Base-by-base conservation (phyloP, 2,113 vertebrate genomes). In the Megaleporinus macrocephalus region DNA sequence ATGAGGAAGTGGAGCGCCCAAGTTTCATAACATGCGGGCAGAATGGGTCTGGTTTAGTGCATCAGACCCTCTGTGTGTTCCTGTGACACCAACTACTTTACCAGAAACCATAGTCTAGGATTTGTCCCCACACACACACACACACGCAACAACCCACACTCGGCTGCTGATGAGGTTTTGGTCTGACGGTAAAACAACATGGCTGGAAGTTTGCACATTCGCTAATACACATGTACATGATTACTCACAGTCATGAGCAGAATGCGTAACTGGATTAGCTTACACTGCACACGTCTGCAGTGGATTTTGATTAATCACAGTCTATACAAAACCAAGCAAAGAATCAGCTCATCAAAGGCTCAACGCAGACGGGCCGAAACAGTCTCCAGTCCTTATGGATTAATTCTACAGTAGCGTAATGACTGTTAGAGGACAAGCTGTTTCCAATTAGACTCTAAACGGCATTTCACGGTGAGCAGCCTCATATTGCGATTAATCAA, bases 91-190 rank as follows among this genome's bases (percentile, higher is more conserved):
- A 47, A 71, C 33, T 78, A 44, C 20, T 53, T 55, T 55, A 22
- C 0, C 7, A 51, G 5, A 55, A 79, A 55, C 26, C n/a, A n/a
- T n/a, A n/a, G 36, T 59, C 27, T 61, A 22, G 14, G 49, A 26
- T 53, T 15, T 51, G 13, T 30, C 13, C 14, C 26, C 57, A 20
- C 59, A 75, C 53, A 22, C n/a, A 61, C 41, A 71, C 55, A 80
- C 18, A 62, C 49, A 84, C 41, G 33, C 59, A 68, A 61, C n/a
- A 36, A 4, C 51, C 33, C 65, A 70, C 62, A 73, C 47, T 13
- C 10, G 15, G 26, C 16, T 27, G 47, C 27, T 26, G 18, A 55
- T 12, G 16, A 49, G 10, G 49, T 20, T 1, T 69, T 22, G 1
- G 29, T 65, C 27, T 33, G 30, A 36, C 29, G 1, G 65, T 68